Evolutionary conservation across 2,888 invertebrate genomes (phyloP), one percentile per base, ranked within the genome.

Genomic region (Microctonus hyperodae): DNA sequence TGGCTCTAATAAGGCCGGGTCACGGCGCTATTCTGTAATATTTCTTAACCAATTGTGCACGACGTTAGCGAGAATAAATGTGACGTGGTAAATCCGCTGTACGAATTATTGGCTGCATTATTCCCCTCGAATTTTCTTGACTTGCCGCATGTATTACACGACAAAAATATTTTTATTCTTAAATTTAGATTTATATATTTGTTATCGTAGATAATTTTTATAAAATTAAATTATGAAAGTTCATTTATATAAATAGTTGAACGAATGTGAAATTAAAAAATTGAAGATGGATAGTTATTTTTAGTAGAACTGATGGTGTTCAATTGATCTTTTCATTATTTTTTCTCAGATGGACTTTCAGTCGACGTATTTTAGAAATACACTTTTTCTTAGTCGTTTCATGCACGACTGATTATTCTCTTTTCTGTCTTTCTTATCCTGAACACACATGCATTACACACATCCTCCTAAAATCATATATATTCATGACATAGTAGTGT

Each of bases 41-140:
- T 78, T 77, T 76, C 74, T 69, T 74, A 71, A 76, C 75, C 76
- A 77, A 76, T 78, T 76, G 75, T 72, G 73, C 73, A 70, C 74
- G 67, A 73, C 73, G 71, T 74, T 73, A 70, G 64, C 65, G 68
- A 70, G 72, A 78, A 76, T 73, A 74, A 76, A 76, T 75, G 76
- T 74, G 79, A 78, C 76, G 72, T 9, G 71, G 64, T 65, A 76
- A 77, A 78, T 75, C 76, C 75, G 51, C 67, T 60, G 16, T 44
- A 53, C 70, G 74, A 78, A 72, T 78, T 79, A 79, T 78, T 77
- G 75, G 73, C 67, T 70, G 61, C 68, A 72, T 75, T 75, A 75
- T 71, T 75, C 68, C 64, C 60, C 60, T 71, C 69, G 58, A 74
- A 74, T 74, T 73, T 69, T 59, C 69, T 53, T 65, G 28, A 20